Percentiles rank a stretch among this genome's conserved stretches.
Conservation (phyloP, 2,888 invertebrate genomes). For the Thera obeliscata region DNA sequence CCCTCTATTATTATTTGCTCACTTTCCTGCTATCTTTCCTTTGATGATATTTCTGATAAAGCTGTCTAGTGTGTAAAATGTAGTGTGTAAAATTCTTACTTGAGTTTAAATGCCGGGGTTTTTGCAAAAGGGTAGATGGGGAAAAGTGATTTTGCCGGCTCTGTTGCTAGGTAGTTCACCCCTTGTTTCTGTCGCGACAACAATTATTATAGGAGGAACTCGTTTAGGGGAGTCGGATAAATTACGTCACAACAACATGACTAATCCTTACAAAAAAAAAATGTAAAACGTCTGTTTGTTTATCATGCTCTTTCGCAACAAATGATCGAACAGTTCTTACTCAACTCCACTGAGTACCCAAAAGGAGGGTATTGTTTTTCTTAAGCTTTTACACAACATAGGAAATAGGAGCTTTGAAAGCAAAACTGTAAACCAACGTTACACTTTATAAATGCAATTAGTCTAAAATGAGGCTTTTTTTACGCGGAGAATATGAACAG, state of each 20-base stretch:
- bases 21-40: no score
- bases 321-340: no score
- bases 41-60: not conserved
- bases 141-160: not conserved
- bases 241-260: constrained; percentile 6
- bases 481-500: no score
- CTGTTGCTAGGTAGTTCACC: constrained; percentile 28
- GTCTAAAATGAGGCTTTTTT: no score
- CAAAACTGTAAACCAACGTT: no score
- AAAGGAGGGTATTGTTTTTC: no score
- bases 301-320: not conserved
- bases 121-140: constrained; percentile 14
- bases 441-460: no score
- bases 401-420: no score
- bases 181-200: constrained; percentile 23
- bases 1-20: no score
- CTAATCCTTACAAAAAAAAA: not conserved
- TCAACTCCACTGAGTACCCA: no score
- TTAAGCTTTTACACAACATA: no score
- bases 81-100: constrained; percentile 2
- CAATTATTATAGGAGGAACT: constrained; percentile 20
- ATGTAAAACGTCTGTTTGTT: not conserved
- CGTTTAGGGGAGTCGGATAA: constrained; percentile 10
- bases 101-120: constrained; percentile 5
- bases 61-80: not conserved